Percentiles rank a stretch among this genome's conserved stretches.
Conservation (phyloP, 2,113 vertebrate species). For the Thamnaconus septentrionalis region DNA sequence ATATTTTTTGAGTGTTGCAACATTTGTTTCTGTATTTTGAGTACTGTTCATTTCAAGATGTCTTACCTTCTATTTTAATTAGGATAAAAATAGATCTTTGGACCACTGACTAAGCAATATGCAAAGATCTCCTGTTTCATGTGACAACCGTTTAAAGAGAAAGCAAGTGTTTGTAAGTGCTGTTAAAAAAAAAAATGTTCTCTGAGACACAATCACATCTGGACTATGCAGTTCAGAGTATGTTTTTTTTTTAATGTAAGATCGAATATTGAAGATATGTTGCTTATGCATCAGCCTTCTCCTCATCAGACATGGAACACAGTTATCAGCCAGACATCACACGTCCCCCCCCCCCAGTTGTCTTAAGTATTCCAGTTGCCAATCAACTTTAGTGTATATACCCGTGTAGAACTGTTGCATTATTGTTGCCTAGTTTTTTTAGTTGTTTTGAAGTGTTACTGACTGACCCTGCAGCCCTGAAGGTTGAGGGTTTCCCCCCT, state of each 20-base stretch:
- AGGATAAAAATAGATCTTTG: background rate
- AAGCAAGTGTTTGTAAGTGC: too few relatives aligned
- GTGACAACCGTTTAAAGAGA: too few relatives aligned
- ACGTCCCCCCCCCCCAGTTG: constrained; percentile 33
- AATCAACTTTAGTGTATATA: constrained; percentile 58
- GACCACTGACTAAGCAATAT: constrained; percentile 55
- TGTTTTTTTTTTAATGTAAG: too few relatives aligned
- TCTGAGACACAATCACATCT: too few relatives aligned
- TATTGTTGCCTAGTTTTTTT: constrained; percentile 34
- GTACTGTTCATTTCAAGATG: constrained; percentile 10
- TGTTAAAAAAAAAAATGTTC: too few relatives aligned
- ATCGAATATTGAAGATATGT: background rate
- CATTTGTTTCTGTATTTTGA: background rate
- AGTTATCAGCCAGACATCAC: constrained; percentile 56
- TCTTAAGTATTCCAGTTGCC: constrained; percentile 70
- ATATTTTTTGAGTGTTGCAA: too few relatives aligned
- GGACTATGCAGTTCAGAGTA: too few relatives aligned
- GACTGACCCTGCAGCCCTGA: background rate
- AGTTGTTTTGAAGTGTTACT: constrained; percentile 5
- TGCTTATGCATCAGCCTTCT: constrained; percentile 3
- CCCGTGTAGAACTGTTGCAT: constrained; percentile 33
- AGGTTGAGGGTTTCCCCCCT: too few relatives aligned
- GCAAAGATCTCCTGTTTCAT: background rate
- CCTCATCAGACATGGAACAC: constrained; percentile 15
- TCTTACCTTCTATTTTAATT: constrained; percentile 12